Base-by-base conservation (phyloP, 2,888 invertebrate genomes). In the Acronicta psi region DNA sequence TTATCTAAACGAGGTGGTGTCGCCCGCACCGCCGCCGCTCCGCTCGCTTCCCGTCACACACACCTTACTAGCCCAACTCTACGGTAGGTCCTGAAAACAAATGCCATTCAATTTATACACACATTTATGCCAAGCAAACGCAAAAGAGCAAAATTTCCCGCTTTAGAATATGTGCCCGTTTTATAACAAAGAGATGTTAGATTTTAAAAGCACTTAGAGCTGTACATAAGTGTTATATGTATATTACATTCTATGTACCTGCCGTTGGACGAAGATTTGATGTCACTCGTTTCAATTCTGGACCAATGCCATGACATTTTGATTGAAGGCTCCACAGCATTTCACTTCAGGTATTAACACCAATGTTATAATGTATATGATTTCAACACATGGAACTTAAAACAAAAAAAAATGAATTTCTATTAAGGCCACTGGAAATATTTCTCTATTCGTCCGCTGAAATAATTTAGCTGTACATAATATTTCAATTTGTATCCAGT, bases 1-100 rank as follows among this genome's bases (percentile, higher is more conserved):
- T 84, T 82, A 82, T 82, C 82, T 82, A 78, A 83, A 83, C 79
- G 82, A 79, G 72, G 68, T 61, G 60, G 64, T 58, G 54, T 57
- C 40, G 40, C 44, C 46, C 40, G 40, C 44, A 43, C 18, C 52
- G 50, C 9, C 59, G 16, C 42, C 9, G 73, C 79, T 23, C 47
- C 37, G 49, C 52, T 45, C 53, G 49, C 50, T 49, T 56, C 52
- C 51, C 37, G 41, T 17, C 50, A 46, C 55, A 46, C 55, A 50
- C 61, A 37, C 53, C 42, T 59, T 44, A 58, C 63, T 66, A 38
- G 61, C 59, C 58, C 57, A 55, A 61, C 59, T 58, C 49, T 50
- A 38, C 54, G 47, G 38, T 47, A 57, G 25, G 20, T 34, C 40
- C 29, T 29, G 52, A 40, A 59, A 68, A 70, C 49, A 71, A 69